Evolutionary conservation across 2,797 vertebrate species (phyloP), one percentile per base, ranked within the genome.

Genomic region (Eulemur coronatus): DNA sequence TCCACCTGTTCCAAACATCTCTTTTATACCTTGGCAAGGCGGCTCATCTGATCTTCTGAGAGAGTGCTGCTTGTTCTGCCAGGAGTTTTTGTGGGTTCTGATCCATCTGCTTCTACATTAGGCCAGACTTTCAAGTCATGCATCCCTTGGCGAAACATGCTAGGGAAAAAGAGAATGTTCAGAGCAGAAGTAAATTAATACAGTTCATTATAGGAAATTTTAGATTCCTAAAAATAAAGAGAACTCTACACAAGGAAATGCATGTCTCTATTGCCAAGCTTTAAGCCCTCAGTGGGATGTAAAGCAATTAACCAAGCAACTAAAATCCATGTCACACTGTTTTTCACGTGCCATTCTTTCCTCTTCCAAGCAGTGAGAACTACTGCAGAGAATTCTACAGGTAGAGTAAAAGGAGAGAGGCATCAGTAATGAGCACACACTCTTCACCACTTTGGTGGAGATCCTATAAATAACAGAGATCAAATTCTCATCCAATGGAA

Each of bases 101-200:
- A 99, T 80, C 99, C 99, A 80, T 99, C 99, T 38, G 99, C 99
- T 98, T 99, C 99, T 69, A 99, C 99, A 0, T 99, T 99, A 7
- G 99, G 99, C 99, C 99, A 99, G 70, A 99, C 99, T 98, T 99
- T 99, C 97, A 99, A 98, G 97, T 99, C 99, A 41, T 99, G 99
- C 99, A 99, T 99, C 90, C 99, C 99, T 98, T 99, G 99, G 28
- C 99, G 99, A 97, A 99, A 99, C 99, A 99, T 99, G 94, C 99
- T 99, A 94, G 30, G 57, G 41, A 50, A 73, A 93, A 89, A 72
- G 78, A 2, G 6, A 67, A 80, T 17, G 38, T 81, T 91, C 55
- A 55, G 81, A 18, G 46, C 13, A 95, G 35, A 91, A 82, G 35
- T 92, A 85, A 94, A 97, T 85, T 1, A 5, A 95, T 93, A 89